Percentiles rank a stretch among this genome's conserved stretches.
Evolutionary conservation across 2,797 vertebrate genomes (phyloP).

Genomic region (Apogon talboti): DNA sequence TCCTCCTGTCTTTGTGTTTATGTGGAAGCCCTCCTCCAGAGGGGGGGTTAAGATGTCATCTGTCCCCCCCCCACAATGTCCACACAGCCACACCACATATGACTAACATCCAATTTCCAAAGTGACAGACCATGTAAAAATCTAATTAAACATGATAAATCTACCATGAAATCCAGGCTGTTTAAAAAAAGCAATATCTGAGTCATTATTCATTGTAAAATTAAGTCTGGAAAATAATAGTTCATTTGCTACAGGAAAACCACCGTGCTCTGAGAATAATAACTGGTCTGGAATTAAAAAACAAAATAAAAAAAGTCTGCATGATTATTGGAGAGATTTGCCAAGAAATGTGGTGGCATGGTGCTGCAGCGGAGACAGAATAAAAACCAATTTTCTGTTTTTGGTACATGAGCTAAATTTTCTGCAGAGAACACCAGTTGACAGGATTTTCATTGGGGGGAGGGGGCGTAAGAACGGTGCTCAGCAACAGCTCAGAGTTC

Average conservation of each 20-base stretch:
- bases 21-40: not conserved
- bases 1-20: constrained; percentile 2
- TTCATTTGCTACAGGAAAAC: constrained; percentile 40
- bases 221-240: constrained; percentile 38
- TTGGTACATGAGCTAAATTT: constrained; percentile 49
- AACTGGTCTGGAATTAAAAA: constrained; percentile 17
- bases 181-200: constrained; percentile 39
- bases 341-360: constrained; percentile 53
- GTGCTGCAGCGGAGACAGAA: constrained; percentile 44
- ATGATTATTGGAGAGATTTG: constrained; percentile 56
- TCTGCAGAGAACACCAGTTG: constrained; percentile 44
- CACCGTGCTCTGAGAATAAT: constrained; percentile 56
- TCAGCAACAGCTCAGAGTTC: constrained; percentile 41
- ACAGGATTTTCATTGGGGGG: constrained; percentile 31
- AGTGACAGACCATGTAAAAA: constrained; percentile 37
- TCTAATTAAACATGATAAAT: constrained; percentile 48
- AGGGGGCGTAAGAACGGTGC: constrained; percentile 26
- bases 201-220: constrained; percentile 45
- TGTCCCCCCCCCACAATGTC: not conserved
- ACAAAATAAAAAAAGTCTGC: constrained; percentile 33
- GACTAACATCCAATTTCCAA: constrained; percentile 36
- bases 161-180: constrained; percentile 39
- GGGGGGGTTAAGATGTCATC: constrained; percentile 15
- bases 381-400: constrained; percentile 48
- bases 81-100: constrained; percentile 7